Conservation (phyloP, 2,797 vertebrate genomes). For the Helicolenus hilgendorfi region DNA sequence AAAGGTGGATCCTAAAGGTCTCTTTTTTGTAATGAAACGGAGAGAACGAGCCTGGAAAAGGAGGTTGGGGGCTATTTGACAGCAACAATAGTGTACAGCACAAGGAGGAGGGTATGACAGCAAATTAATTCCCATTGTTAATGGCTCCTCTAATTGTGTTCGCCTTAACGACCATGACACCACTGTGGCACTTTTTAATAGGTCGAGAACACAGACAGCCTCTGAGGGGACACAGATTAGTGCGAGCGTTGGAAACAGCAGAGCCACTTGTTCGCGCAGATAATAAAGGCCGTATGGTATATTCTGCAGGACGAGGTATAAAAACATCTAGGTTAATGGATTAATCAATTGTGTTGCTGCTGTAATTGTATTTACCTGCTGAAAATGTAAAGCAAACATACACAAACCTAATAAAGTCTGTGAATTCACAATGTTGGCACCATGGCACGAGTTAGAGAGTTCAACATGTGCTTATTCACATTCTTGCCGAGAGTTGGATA, state of each 20-base stretch:
- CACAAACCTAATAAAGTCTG: background rate
- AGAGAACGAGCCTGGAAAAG: background rate
- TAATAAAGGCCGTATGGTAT: conserved; percentile 51
- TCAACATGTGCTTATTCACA: background rate
- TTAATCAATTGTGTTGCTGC: background rate
- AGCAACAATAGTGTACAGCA: conserved; percentile 43
- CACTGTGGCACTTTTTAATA: conserved; percentile 67
- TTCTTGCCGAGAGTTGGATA: background rate
- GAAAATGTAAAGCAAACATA: background rate
- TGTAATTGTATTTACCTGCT: background rate
- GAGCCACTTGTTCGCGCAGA: conserved; percentile 54
- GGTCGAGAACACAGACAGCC: conserved; percentile 61
- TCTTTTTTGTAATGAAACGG: background rate
- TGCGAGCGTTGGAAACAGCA: background rate
- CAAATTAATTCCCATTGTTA: conserved; percentile 85
- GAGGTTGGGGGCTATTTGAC: conserved; percentile 14
- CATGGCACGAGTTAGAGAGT: background rate
- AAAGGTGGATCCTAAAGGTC: background rate
- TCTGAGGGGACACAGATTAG: conserved; percentile 71
- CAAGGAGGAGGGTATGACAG: conserved; percentile 62
- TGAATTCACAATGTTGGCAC: too few relatives aligned
- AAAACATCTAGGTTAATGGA: background rate
- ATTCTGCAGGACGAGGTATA: conserved; percentile 8
- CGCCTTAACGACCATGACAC: conserved; percentile 75
- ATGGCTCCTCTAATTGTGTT: conserved; percentile 81